These are phyloP conservation scores for Drosophila helvetica DNA, from an alignment of 2,888 invertebrate species.

Conservation along the genomic window DNA sequence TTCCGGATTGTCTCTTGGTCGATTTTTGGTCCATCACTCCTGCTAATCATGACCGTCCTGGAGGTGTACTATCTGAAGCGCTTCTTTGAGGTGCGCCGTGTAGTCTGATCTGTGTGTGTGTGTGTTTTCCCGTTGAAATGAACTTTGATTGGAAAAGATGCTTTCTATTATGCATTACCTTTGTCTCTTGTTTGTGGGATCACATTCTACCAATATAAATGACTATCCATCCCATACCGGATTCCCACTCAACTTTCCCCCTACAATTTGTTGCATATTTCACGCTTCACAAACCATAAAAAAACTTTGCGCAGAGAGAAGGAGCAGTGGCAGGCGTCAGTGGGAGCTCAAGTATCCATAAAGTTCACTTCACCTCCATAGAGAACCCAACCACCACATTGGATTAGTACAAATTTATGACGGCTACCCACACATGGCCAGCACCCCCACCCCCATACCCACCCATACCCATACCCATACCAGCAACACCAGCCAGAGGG, in stretches of 20 bases:
- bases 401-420: conserved; percentile 77
- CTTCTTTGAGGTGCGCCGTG: conserved; percentile 67
- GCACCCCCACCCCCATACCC: conserved; percentile 6
- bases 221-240: no score
- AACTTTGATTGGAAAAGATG: background rate
- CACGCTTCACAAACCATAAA: conserved; percentile 74
- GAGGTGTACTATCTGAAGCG: conserved; percentile 70
- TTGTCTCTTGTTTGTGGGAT: no score
- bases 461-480: no score
- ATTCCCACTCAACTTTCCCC: conserved; percentile 4
- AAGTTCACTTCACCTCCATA: conserved; percentile 77
- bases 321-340: conserved; percentile 54
- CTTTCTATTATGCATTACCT: background rate
- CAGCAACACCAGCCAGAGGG: conserved; percentile 30
- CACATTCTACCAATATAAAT: no score
- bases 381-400: conserved; percentile 58
- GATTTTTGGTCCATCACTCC: conserved; percentile 54
- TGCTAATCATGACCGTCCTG: conserved; percentile 50
- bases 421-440: conserved; percentile 21
- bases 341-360: conserved; percentile 73
- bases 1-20: conserved; percentile 60
- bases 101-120: conserved; percentile 52
- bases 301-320: conserved; percentile 50
- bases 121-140: no score
- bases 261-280: conserved; percentile 74